Evolutionary conservation across 2,797 vertebrate species (phyloP).

Genomic region (Mallotus villosus): DNA sequence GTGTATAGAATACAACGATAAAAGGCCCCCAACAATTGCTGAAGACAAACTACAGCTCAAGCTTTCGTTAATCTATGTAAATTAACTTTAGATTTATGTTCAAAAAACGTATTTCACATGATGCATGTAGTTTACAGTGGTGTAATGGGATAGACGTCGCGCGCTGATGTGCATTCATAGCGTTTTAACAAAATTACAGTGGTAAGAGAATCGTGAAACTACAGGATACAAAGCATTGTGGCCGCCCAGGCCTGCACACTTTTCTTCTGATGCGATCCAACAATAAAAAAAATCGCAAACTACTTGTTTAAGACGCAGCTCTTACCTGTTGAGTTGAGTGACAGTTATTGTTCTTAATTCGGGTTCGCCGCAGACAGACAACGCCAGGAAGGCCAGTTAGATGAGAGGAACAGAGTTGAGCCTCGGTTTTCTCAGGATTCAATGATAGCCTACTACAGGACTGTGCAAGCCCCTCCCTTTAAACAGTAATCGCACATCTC

Average conservation of each 20-base stretch:
- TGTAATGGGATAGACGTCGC: too few species aligned
- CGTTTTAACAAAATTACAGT: too few species aligned
- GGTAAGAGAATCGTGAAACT: not conserved
- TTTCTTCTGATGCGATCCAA: not conserved
- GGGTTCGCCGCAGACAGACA: constrained; percentile 3
- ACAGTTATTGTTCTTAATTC: constrained; percentile 7
- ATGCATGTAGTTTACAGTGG: too few species aligned
- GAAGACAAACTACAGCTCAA: too few species aligned
- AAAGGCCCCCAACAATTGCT: too few species aligned
- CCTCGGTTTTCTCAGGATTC: constrained; percentile 10
- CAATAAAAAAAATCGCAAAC: not conserved
- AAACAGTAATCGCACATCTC: constrained; percentile 78
- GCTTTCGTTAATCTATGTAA: too few species aligned
- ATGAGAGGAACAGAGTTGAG: not conserved
- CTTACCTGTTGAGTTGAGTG: constrained; percentile 61
- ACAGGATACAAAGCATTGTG: not conserved
- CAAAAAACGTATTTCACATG: too few species aligned
- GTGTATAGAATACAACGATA: too few species aligned
- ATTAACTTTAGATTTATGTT: too few species aligned
- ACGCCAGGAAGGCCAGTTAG: not conserved
- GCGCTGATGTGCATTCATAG: too few species aligned
- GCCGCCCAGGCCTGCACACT: not conserved
- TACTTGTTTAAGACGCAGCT: constrained; percentile 2
- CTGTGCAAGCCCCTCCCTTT: constrained; percentile 84
- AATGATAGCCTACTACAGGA: constrained; percentile 10